Base-by-base conservation (phyloP, 2,888 invertebrate species). In the Acanthosepion esculentum region DNA sequence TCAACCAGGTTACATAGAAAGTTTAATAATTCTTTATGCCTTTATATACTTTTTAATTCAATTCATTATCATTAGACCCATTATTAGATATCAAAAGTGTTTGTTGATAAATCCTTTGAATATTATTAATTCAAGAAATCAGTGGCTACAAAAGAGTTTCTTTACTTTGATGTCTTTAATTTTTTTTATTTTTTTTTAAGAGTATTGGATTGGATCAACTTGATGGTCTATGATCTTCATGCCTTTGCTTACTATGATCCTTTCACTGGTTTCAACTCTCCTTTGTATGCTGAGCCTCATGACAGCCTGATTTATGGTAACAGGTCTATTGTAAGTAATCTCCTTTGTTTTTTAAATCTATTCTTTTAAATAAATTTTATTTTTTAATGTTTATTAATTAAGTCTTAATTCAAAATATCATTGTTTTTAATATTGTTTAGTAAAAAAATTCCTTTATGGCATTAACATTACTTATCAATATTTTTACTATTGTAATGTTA, bases 201-300 rank as follows among this genome's bases (percentile, higher is more conserved):
- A 92, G 94, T 94, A 12, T 48, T 96, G 59, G 95, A 96, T 94
- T 96, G 95, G 91, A 95, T 96, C 91, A 96, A 96, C 94, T 92
- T 96, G 55, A 96, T 96, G 96, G 94, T 95, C 23, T 96, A 96
- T 59, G 96, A 96, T 94, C 95, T 95, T 91, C 95, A 96, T 94
- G 78, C 91, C 33, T 96, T 95, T 78, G 94, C 94, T 18, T 29
- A 55, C 41, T 95, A 95, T 78, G 95, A 95, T n/a, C 95, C 95
- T 33, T 91, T 96, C 48, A 96, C 96, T 23, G 95, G 95, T 3
- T 95, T 95, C 92, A 95, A 96, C 95, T 95, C 95, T 91, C 96
- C 96, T 10, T 94, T 96, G 2, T 95, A 96, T 93, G 95, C 95
- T 0, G 95, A 94, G 26, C 94, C 95, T 48, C 95, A 93, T 53